Percentiles rank a stretch among this genome's conserved stretches.
These are phyloP conservation scores for Orcinus orca DNA, from an alignment of 2,113 vertebrate species.

Conservation along the genomic window DNA sequence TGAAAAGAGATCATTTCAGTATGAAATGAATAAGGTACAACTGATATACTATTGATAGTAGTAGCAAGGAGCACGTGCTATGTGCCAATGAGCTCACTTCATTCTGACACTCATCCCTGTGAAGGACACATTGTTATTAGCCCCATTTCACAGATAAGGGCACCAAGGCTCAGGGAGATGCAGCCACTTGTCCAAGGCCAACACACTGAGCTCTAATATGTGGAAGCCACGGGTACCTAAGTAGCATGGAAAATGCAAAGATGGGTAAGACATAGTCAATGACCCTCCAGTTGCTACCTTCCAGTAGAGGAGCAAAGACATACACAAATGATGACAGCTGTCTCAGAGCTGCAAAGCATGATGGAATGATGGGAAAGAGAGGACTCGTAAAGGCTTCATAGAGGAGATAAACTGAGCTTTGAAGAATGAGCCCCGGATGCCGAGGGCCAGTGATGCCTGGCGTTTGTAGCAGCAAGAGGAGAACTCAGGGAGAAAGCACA, in stretches of 20 bases:
- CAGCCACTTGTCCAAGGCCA: background rate
- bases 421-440: background rate
- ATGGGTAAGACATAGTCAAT: background rate
- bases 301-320: background rate
- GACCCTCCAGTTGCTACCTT: background rate
- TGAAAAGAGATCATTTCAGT: background rate
- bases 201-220: background rate
- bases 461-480: background rate
- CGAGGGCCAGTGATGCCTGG: background rate
- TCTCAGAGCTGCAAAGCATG: background rate
- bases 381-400: background rate
- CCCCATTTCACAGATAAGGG: background rate
- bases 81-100: background rate
- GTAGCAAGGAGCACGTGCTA: background rate
- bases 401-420: background rate
- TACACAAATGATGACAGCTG: background rate
- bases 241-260: background rate
- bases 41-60: background rate
- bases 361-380: accelerated
- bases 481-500: background rate
- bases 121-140: background rate
- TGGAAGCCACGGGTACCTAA: too few relatives aligned
- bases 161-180: background rate
- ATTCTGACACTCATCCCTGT: background rate
- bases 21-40: background rate